Evolutionary conservation across 2,888 invertebrate species (phyloP), one percentile per base, ranked within the genome.

Genomic region (Tipula vernalis): DNA sequence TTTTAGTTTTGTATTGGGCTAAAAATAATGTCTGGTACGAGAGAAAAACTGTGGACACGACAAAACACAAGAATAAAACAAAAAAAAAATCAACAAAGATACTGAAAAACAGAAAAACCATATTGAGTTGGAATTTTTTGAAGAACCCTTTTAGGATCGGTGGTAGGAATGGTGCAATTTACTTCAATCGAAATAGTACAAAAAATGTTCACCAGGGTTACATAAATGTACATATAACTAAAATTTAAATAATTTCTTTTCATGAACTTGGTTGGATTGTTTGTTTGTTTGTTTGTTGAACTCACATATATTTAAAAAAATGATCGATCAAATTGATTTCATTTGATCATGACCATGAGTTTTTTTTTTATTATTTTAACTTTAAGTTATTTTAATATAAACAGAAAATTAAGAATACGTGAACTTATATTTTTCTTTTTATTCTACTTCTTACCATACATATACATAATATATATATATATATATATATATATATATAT

Each of bases 291-390:
- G 51, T 51, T 51, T 51, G 51, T 71, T 28, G 71, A 71, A 71
- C 71, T 71, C 71, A 71, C 28, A 71, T 71, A 71, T 71, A 71
- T 71, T 71, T 71, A 71, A 18, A 71, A 28, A 84, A 84, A 84
- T 84, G 84, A 84, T 84, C 84, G 84, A 84, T 84, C 41, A 41
- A 84, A 84, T 84, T 84, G 84, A 84, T 84, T 84, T 39, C 84
- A 84, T 39, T 36, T 84, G 84, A 84, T 84, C 84, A 84, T 84
- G 41, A 84, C 84, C 84, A 84, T 84, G 84, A 41, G 84, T 84
- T 39, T 84, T 84, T 83, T 51, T 51, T 71, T 18, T 71, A 71
- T 71, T 71, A 71, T 71, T 71, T 71, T 71, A 71, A 71, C 71
- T 18, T 71, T 71, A 71, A 71, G 28, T 71, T 71, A 71, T 28